phyloP scores from a whole-genome alignment of 2,797 vertebrate species.

The Neomorphus geoffroyi region DNA sequence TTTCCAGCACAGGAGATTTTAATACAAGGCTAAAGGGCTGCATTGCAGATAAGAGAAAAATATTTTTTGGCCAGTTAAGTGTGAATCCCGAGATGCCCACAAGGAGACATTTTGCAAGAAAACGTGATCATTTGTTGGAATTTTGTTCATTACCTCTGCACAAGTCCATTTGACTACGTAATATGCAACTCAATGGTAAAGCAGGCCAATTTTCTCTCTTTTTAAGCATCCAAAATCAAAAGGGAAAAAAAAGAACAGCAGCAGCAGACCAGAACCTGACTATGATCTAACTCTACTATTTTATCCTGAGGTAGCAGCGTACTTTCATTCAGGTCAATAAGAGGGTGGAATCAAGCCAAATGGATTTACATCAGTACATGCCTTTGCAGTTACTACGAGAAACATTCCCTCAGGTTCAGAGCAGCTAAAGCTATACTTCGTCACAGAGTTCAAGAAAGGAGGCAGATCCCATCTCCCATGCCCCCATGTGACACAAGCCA shows the following conservation, averaged over 20 bases:
- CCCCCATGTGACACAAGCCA: neutral
- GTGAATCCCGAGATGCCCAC: neutral
- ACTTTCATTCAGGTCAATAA: neutral
- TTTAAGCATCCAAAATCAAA: neutral
- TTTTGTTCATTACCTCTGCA: neutral
- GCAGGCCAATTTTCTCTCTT: neutral
- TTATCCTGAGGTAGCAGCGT: neutral
- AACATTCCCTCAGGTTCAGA: neutral
- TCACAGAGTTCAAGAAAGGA: neutral
- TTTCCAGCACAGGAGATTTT: neutral
- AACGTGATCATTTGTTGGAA: neutral
- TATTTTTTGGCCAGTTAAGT: neutral
- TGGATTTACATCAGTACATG: neutral
- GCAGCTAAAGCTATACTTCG: neutral
- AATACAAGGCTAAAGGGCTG: neutral
- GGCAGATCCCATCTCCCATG: neutral
- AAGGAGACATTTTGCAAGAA: neutral
- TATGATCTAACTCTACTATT: neutral
- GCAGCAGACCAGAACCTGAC: neutral
- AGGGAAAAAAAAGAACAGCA: neutral
- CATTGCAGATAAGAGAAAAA: neutral
- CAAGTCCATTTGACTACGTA: neutral
- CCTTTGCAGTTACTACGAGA: neutral
- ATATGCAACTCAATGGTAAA: neutral
- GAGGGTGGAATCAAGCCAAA: neutral